Base-by-base conservation (phyloP, 64 coral and sea anemone genomes). In the Pachyseris speciosa region DNA sequence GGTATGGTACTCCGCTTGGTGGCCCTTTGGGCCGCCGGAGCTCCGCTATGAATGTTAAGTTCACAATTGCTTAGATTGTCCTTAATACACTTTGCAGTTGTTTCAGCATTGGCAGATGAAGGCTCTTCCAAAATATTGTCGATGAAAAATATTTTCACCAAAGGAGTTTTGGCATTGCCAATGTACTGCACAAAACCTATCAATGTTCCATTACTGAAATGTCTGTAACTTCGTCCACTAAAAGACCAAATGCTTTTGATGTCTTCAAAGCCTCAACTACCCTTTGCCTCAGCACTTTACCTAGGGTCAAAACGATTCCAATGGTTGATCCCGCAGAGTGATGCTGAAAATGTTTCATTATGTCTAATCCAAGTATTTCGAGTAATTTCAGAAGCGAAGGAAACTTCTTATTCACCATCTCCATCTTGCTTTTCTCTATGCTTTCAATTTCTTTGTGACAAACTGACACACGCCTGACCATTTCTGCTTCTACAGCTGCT, bases 361-460 rank as follows among this genome's bases (percentile, higher is more conserved):
- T 47, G 9, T 68, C 44, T 5, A 87, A 19, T 17, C 85, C 85
- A 51, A 88, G 59, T 24, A 53, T 50, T 34, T 94, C 74, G 57
- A 81, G 43, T 1, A 94, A 4, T 2, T 29, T 8, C 0, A 93
- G 37, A 25, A 86, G 84, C 34, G 72, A 80, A 25, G 43, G 29
- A 36, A 80, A 88, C 37, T 87, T 94, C 84, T 78, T 94, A 36
- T 94, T 94, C 19, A 32, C 59, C 17, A 87, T n/a, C 43, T 92
- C 90, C 78, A 38, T 91, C 89, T 73, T 83, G 29, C 6, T 91
- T 25, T 38, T 40, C 71, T 84, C 34, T 19, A 12, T 49, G 12
- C 57, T 59, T 72, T 60, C 37, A 16, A 58, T 60, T 72, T 71
- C 78, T 84, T 71, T 80, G 42, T 80, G 76, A 37, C 55, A 80